Evolutionary conservation across 2,888 invertebrate genomes (phyloP).

Genomic region (Tiliacea citrago): DNA sequence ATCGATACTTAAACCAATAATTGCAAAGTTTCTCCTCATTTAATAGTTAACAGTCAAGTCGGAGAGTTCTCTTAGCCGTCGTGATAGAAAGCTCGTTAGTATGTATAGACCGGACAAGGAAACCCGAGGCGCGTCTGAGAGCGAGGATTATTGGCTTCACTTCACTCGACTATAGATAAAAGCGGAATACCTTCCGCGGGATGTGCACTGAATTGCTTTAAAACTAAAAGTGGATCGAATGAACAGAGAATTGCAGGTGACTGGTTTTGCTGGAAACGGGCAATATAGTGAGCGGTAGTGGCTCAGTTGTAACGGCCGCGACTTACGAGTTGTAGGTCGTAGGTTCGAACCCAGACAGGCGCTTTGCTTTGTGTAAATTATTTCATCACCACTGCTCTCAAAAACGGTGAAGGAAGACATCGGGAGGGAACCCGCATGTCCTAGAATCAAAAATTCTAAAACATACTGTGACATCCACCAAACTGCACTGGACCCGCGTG

Average conservation of each 20-base stretch:
- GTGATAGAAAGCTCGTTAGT: conserved; percentile 61
- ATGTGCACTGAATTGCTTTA: conserved; percentile 61
- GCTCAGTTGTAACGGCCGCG: no score
- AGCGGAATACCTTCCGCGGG: conserved; percentile 48
- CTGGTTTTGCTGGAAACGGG: not conserved
- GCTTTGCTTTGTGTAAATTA: no score
- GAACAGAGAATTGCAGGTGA: conserved; percentile 43
- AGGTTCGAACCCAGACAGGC: no score
- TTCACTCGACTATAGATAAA: conserved; percentile 56
- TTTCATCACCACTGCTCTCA: no score
- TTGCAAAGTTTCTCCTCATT: conserved; percentile 32
- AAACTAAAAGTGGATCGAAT: conserved; percentile 50
- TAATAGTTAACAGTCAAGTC: conserved; percentile 61
- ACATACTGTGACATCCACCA: no score
- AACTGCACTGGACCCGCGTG: no score
- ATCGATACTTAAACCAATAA: conserved; percentile 20
- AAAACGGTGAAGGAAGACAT: no score
- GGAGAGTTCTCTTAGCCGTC: conserved; percentile 39
- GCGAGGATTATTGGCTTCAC: conserved; percentile 61
- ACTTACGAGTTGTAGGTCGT: no score
- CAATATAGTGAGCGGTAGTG: no score
- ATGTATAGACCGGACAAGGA: conserved; percentile 60
- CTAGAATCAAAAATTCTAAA: no score
- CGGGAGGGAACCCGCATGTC: no score
- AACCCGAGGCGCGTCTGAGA: conserved; percentile 51